phyloP scores from a whole-genome alignment of 2,797 vertebrate genomes.

The Kryptolebias ocellatus region DNA sequence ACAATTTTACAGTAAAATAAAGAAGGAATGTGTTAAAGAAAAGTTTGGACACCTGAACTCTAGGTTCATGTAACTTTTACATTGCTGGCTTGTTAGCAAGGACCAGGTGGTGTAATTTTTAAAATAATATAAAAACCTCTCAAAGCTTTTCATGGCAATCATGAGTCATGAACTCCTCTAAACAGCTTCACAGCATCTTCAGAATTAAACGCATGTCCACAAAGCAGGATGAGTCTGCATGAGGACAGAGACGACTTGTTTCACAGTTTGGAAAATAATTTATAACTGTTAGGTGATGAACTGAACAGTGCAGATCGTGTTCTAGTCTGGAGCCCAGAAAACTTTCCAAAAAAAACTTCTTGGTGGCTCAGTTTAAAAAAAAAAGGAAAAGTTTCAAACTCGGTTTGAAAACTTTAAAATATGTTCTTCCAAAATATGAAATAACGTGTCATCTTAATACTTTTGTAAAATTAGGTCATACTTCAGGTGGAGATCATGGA shows the following conservation, averaged over 20 bases:
- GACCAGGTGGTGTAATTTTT: constrained; percentile 3
- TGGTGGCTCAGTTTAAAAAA: too few relatives aligned
- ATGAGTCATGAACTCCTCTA: not conserved
- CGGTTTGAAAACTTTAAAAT: too few relatives aligned
- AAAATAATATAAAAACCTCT: not conserved
- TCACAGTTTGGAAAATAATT: not conserved
- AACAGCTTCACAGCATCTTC: not conserved
- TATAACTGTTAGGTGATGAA: not conserved
- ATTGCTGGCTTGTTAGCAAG: constrained; percentile 2
- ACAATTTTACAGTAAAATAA: not conserved
- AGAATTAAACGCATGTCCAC: too few relatives aligned
- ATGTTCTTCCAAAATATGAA: too few relatives aligned
- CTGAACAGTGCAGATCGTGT: not conserved
- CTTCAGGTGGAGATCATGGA: too few relatives aligned
- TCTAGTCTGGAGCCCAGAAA: not conserved
- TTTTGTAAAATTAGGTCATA: too few relatives aligned
- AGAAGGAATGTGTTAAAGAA: not conserved
- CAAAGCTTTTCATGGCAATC: not conserved
- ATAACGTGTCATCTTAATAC: too few relatives aligned
- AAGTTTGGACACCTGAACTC: not conserved
- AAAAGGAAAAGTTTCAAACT: too few relatives aligned
- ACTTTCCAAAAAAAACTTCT: not conserved
- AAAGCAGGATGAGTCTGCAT: not conserved
- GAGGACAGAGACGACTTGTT: not conserved
- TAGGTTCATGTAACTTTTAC: not conserved